Percentiles rank a stretch among this genome's conserved stretches.
These are phyloP conservation scores for Hippopotamyrus pictus DNA, from an alignment of 2,797 vertebrate species.

Conservation along the genomic window DNA sequence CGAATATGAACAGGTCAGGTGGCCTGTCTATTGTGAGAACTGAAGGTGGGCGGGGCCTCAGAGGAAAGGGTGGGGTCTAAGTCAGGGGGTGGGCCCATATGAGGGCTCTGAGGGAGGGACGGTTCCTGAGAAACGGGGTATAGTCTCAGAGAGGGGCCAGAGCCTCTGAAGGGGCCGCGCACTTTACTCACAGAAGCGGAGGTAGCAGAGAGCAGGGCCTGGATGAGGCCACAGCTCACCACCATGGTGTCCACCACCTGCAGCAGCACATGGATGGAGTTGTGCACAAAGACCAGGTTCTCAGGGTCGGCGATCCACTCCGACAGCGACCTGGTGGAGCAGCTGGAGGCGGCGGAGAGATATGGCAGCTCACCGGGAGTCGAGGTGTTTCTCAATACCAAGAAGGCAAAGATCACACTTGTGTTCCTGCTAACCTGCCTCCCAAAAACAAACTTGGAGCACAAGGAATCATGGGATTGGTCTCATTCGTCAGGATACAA, in stretches of 20 bases:
- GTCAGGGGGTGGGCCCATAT: background rate
- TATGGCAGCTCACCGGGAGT: background rate
- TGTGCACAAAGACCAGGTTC: conserved; percentile 94
- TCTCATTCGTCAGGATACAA: background rate
- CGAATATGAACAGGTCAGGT: background rate
- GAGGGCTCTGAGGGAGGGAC: background rate
- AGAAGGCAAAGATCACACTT: background rate
- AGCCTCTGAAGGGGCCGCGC: background rate
- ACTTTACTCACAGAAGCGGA: conserved; percentile 61
- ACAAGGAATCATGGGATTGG: background rate
- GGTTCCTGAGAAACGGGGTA: background rate
- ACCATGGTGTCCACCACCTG: conserved; percentile 94
- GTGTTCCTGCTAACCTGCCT: background rate
- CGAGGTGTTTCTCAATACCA: background rate
- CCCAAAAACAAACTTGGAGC: background rate
- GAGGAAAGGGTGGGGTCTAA: background rate
- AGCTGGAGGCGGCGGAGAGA: conserved; percentile 55
- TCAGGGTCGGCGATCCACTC: conserved; percentile 98
- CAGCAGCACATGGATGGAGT: conserved; percentile 93
- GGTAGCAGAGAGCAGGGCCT: conserved; percentile 86
- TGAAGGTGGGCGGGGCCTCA: background rate
- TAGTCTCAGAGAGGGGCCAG: background rate
- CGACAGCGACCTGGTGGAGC: conserved; percentile 92
- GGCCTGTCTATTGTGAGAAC: background rate
- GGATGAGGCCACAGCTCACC: conserved; percentile 83